Evolutionary conservation across 2,797 vertebrate species (phyloP), one percentile per base, ranked within the genome.

Genomic region (Somateria mollissima): DNA sequence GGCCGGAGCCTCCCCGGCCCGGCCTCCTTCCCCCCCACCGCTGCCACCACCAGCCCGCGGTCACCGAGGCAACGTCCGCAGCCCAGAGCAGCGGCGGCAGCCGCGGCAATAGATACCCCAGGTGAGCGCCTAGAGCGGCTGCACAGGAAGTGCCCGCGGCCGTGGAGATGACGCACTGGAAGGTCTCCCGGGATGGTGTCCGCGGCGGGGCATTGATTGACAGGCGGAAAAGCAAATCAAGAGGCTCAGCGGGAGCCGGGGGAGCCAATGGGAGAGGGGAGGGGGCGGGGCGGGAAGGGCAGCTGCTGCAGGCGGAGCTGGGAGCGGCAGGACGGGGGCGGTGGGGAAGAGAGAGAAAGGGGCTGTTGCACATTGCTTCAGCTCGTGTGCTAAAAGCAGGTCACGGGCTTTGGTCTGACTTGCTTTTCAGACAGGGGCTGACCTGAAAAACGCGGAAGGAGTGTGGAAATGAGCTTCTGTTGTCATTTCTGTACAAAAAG

Each of bases 181-280:
- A 49, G 3, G 6, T 19, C 43, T 25, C 18, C 2, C 6, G 3
- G 15, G 12, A 4, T 3, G 1, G 10, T 4, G 1, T 16, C 51
- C 22, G 8, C 3, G 27, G 15, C 37, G 0, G 28, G 10, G 28
- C 5, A 3, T 56, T 91, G 92, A 90, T 13, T 85, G 96, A 71
- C 85, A 56, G 54, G 6, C 24, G 2, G 0, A 1, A 0, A 5
- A 90, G 11, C 92, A 53, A 94, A 88, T 95, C 78, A 54, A 25
- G 24, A 3, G 11, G 0, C 24, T 21, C 8, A 3, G 2, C 0
- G 0, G 4, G 37, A 11, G 39, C 8, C 3, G 1, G 36, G 36
- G 6, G 17, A 86, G 51, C 90, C 90, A 90, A 88, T 81, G 37
- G 69, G 1, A 3, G 25, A 2, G 2, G 3, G 51, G 8, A 21